Conservation (phyloP, 2,797 vertebrate genomes). For the Schizopygopsis malacanthus region DNA sequence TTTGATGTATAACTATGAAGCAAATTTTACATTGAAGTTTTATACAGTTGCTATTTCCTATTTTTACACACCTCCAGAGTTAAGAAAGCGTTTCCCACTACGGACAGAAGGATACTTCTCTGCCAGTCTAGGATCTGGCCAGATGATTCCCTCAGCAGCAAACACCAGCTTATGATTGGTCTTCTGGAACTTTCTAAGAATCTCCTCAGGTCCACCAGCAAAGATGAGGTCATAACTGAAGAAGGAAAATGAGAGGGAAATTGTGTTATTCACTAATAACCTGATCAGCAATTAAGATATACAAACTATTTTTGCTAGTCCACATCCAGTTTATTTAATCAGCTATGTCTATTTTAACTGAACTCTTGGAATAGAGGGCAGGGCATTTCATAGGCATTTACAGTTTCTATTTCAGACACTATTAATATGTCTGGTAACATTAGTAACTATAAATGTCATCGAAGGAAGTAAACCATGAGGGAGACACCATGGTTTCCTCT, state of each 20-base stretch:
- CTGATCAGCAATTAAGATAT: not conserved
- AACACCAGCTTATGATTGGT: constrained; percentile 92
- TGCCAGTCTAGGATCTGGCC: constrained; percentile 91
- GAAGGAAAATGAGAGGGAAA: constrained; percentile 16
- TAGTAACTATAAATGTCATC: constrained; percentile 35
- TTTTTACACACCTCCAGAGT: constrained; percentile 89
- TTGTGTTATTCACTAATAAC: not conserved
- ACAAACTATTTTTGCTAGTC: constrained; percentile 16
- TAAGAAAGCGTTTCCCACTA: constrained; percentile 93
- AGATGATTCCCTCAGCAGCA: constrained; percentile 90
- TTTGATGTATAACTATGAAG: not conserved
- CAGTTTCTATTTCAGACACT: constrained; percentile 21
- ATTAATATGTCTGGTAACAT: constrained; percentile 33
- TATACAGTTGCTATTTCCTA: constrained; percentile 9
- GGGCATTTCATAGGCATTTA: constrained; percentile 14
- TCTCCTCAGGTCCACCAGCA: constrained; percentile 90
- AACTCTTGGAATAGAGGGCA: not conserved
- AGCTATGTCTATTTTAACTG: constrained; percentile 5
- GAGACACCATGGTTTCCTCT: constrained; percentile 31
- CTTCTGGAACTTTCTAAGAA: constrained; percentile 92
- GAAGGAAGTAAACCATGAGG: constrained; percentile 4
- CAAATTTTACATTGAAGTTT: not conserved
- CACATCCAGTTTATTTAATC: constrained; percentile 4
- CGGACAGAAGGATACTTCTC: constrained; percentile 92
- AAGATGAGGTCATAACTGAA: constrained; percentile 95